Base-by-base conservation (phyloP, 2,797 vertebrate genomes). In the Diplodus puntazzo region DNA sequence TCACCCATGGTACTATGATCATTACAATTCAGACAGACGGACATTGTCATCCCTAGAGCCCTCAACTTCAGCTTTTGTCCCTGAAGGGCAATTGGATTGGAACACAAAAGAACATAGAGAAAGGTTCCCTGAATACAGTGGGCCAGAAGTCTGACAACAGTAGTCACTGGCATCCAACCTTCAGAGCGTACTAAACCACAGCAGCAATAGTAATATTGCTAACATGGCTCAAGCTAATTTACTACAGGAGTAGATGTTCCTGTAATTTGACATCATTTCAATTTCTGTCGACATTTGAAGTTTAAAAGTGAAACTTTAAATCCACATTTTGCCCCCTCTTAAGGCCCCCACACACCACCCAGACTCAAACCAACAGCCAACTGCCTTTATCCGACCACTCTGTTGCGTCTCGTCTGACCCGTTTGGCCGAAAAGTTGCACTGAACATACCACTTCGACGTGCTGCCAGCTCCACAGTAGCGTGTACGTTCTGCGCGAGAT, bases 221-320 rank as follows among this genome's bases (percentile, higher is more conserved):
- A n/a, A 6, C n/a, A 39, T 42, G 18, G 6, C 14, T 23, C 18
- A 52, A 42, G 20, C 34, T 4, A 0, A 17, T 21, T 30, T 18
- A 18, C 46, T 53, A 52, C 11, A 30, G 5, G 18, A 27, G 23
- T 12, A 12, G 5, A n/a, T 8, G 12, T 52, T 66, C 39, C 11
- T 61, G 49, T 11, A 18, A 50, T 50, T 50, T n/a, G 10, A 49
- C 30, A 30, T 30, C 30, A 30, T 30, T 30, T 30, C 30, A 3
- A 30, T 25, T 30, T 30, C 4, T 4, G 4, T 30, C 4, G 30
- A 30, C 30, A 21, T 39, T 52, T 52, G 2, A 39, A 10, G 20
- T 68, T 43, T 69, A 21, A 20, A 27, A 58, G 12, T 58, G 9
- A 69, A 68, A n/a, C 23, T 30, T 58, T 46, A 27, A 39, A 53